These are phyloP conservation scores for Agrypnus murinus DNA, from an alignment of 2,888 invertebrate genomes.

Conservation along the genomic window DNA sequence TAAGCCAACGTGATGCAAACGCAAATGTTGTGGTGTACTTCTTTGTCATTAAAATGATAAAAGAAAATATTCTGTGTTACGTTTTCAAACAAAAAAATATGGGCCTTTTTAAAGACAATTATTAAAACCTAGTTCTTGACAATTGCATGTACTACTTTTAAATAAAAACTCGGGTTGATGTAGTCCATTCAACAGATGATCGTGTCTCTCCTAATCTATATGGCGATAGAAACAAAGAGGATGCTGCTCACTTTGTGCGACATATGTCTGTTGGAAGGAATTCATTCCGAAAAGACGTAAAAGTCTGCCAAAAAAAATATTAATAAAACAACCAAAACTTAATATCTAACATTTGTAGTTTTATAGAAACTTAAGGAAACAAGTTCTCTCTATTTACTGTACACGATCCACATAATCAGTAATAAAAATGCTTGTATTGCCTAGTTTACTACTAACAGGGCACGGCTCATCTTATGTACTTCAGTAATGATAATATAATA, in stretches of 20 bases:
- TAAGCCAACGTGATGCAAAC: conserved; percentile 58
- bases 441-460: conserved; percentile 26
- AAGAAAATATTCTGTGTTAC: conserved; percentile 38
- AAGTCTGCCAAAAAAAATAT: conserved; percentile 47
- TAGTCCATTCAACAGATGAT: conserved; percentile 27
- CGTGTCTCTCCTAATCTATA: conserved; percentile 18
- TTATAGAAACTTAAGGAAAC: conserved; percentile 34
- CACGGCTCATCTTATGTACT: conserved; percentile 22
- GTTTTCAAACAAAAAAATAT: conserved; percentile 41
- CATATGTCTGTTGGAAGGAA: conserved; percentile 30
- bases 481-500: too few species aligned
- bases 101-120: conserved; percentile 52
- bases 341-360: conserved; percentile 45
- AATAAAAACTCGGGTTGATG: conserved; percentile 33
- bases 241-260: conserved; percentile 4
- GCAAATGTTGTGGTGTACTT: conserved; percentile 40
- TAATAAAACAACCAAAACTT: conserved; percentile 35
- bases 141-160: conserved; percentile 39
- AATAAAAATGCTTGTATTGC: conserved; percentile 23
- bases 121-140: conserved; percentile 49
- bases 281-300: conserved; percentile 18
- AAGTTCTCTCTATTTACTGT: conserved; percentile 38
- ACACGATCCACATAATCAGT: conserved; percentile 36
- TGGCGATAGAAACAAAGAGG: neutral
- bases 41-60: conserved; percentile 40